Percentiles rank a stretch among this genome's conserved stretches.
Evolutionary conservation across 35 echinoderm and acorn worm genomes (phyloP).

Genomic region (Hemicentrotus pulcherrimus): DNA sequence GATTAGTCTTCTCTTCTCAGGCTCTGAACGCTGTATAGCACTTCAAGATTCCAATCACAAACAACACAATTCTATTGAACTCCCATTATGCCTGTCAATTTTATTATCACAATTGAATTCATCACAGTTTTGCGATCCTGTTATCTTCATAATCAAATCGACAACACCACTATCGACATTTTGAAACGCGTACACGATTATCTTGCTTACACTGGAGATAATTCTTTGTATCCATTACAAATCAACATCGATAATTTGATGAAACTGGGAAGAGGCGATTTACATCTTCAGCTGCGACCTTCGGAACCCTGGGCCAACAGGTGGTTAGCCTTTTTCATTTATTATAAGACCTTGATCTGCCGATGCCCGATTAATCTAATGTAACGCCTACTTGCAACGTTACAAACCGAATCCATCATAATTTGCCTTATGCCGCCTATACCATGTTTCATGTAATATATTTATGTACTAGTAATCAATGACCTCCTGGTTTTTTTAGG

Average conservation of each 20-base stretch:
- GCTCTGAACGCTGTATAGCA: neutral
- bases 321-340: slow-evolving; percentile 10
- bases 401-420: neutral
- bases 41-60: neutral
- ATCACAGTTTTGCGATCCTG: neutral
- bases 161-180: neutral
- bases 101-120: neutral
- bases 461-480: no score
- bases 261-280: neutral
- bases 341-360: neutral
- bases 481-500: no score
- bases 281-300: neutral
- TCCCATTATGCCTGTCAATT: neutral
- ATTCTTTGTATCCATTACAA: neutral
- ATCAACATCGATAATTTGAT: neutral
- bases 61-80: neutral
- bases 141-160: neutral
- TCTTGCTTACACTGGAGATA: neutral
- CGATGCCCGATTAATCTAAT: neutral
- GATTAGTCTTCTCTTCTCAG: neutral
- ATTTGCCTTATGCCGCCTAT: neutral
- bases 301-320: neutral
- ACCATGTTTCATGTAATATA: no score
- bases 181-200: neutral
- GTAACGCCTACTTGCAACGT: neutral